phyloP scores from a whole-genome alignment of 1,140 invertebrate genomes.

The Gerris buenoi region DNA sequence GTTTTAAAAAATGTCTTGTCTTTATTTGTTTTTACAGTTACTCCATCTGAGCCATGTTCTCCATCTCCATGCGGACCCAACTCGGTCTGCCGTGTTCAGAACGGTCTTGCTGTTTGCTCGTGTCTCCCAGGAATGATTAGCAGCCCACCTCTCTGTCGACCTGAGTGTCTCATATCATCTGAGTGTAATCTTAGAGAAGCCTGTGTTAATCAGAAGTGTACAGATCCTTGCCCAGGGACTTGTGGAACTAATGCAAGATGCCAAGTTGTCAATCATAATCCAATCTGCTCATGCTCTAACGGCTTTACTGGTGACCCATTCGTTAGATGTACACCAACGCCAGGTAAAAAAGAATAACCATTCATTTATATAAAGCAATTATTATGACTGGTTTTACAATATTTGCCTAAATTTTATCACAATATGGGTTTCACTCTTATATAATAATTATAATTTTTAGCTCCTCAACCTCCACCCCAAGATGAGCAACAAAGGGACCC shows the following conservation, averaged over 20 bases:
- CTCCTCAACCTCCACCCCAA: constrained; percentile 23
- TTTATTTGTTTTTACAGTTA: not conserved
- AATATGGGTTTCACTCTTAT: constrained; percentile 28
- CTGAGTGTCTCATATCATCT: constrained; percentile 53
- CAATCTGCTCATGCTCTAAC: constrained; percentile 47
- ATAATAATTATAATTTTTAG: constrained; percentile 17
- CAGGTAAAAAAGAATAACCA: no score
- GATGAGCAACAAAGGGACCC: constrained; percentile 25
- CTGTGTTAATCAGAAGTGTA: constrained; percentile 52
- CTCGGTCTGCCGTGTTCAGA: constrained; percentile 45
- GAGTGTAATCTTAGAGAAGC: constrained; percentile 49
- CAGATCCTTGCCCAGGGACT: constrained; percentile 50
- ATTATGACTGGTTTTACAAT: not conserved
- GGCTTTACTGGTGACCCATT: constrained; percentile 42
- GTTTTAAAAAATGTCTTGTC: no score
- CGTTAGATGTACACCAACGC: constrained; percentile 30
- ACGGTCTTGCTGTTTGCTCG: constrained; percentile 45
- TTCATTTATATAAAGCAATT: constrained; percentile 17
- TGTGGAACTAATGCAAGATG: constrained; percentile 49
- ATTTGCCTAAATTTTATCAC: constrained; percentile 26
- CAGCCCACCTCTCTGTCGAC: constrained; percentile 49
- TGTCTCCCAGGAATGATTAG: constrained; percentile 49
- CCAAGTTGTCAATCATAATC: constrained; percentile 46
- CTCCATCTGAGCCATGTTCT: constrained; percentile 40
- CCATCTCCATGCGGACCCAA: constrained; percentile 56